Conservation (phyloP, 2,113 vertebrate genomes). For the Rhodinocichla rosea region DNA sequence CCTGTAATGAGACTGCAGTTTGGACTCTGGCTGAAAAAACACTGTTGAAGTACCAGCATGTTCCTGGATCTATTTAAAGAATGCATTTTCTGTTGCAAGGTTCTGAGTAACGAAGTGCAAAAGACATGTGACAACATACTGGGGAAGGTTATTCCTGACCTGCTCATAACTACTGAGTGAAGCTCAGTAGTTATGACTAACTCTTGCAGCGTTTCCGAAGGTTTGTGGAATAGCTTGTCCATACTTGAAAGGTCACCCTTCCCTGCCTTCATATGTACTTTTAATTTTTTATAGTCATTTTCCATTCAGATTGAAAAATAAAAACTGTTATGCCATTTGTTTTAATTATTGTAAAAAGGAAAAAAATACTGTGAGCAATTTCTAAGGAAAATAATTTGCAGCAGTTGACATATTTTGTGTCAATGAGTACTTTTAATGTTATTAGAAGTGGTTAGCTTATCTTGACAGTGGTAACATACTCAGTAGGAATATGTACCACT, state of each 20-base stretch:
- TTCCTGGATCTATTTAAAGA: not conserved
- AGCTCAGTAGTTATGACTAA: not conserved
- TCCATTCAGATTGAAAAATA: not conserved
- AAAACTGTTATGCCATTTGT: not conserved
- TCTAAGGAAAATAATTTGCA: not conserved
- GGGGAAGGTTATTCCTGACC: not conserved
- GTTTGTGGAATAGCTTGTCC: not conserved
- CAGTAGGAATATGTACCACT: not conserved
- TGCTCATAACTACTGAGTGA: not conserved
- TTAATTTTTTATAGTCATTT: not conserved
- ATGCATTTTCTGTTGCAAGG: not conserved
- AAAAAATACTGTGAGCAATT: not conserved
- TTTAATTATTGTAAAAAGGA: not conserved
- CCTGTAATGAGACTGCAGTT: not conserved
- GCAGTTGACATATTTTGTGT: not conserved
- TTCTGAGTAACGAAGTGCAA: not conserved
- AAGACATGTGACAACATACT: not conserved
- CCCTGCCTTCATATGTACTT: not conserved
- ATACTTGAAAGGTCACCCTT: not conserved
- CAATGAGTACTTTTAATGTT: not conserved
- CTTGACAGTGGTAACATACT: not conserved
- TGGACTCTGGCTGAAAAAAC: not conserved
- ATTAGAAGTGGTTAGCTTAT: not conserved
- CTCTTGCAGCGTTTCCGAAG: not conserved
- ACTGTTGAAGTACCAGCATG: not conserved